Evolutionary conservation across 2,888 invertebrate genomes (phyloP).

Genomic region (Eupsilia transversa): DNA sequence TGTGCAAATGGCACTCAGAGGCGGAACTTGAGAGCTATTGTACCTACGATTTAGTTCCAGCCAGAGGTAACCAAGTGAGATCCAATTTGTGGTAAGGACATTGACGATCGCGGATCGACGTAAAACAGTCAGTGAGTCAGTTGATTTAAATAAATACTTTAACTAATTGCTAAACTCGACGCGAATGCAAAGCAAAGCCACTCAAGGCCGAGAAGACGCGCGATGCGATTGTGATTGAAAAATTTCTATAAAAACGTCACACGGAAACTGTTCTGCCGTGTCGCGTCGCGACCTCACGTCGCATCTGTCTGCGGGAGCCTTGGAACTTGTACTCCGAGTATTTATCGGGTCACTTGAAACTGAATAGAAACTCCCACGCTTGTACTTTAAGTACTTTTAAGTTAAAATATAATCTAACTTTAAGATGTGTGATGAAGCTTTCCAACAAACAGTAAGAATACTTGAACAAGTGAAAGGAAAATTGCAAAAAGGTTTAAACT

Average conservation of each 20-base stretch:
- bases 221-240: no score
- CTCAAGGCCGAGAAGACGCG: no score
- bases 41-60: conserved; percentile 43
- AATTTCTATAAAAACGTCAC: no score
- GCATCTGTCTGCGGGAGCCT: no score
- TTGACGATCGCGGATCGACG: not conserved
- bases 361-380: conserved; percentile 25
- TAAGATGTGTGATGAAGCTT: conserved; percentile 35
- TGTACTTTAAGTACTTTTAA: conserved; percentile 15
- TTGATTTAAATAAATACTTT: not conserved
- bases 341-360: conserved; percentile 17
- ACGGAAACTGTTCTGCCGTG: no score
- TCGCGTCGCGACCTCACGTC: no score
- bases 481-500: conserved; percentile 22
- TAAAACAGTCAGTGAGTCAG: not conserved
- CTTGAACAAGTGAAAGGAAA: conserved; percentile 33
- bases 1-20: conserved; percentile 54
- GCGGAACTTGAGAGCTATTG: conserved; percentile 57
- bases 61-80: conserved; percentile 45
- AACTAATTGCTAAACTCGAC: not conserved
- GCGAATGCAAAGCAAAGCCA: conserved; percentile 3
- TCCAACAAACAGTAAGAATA: conserved; percentile 16
- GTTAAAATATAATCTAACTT: conserved; percentile 46
- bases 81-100: conserved; percentile 53
- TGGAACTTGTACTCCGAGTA: conserved; percentile 20